These are phyloP conservation scores for Isichthys henryi DNA, from an alignment of 2,113 vertebrate genomes.

Conservation along the genomic window DNA sequence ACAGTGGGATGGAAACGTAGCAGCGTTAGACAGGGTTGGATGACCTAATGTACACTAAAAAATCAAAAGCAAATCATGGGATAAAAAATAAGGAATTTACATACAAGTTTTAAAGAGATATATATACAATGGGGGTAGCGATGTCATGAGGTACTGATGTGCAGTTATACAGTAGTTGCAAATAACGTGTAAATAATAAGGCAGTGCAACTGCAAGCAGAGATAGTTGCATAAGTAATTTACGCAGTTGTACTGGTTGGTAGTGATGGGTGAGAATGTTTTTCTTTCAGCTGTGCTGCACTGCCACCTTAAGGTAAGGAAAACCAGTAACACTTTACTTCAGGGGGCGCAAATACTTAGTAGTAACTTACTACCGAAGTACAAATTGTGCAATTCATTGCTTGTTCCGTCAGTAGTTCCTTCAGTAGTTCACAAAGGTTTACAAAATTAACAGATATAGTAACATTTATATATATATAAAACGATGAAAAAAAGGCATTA, in stretches of 20 bases:
- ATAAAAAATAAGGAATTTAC: background rate
- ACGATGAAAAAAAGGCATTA: too few species aligned
- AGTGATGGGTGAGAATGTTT: background rate
- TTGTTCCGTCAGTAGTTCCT: background rate
- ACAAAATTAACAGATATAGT: background rate
- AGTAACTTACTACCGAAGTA: background rate
- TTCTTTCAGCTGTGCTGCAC: background rate
- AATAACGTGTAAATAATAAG: background rate
- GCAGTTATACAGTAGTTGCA: background rate
- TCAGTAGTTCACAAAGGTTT: background rate
- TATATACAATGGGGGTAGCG: background rate
- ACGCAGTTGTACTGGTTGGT: background rate
- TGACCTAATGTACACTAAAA: background rate
- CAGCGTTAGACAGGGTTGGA: background rate
- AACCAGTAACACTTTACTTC: background rate
- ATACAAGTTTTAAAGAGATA: background rate
- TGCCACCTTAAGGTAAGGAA: background rate
- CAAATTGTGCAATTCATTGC: background rate
- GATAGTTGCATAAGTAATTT: background rate
- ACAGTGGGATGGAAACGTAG: background rate
- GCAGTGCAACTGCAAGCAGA: background rate
- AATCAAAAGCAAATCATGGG: background rate
- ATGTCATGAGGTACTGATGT: background rate
- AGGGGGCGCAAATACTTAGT: background rate
- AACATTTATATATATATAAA: background rate